Percentiles rank a stretch among this genome's conserved stretches.
Conservation (phyloP, 2,888 invertebrate genomes). For the Acrobasis repandana region DNA sequence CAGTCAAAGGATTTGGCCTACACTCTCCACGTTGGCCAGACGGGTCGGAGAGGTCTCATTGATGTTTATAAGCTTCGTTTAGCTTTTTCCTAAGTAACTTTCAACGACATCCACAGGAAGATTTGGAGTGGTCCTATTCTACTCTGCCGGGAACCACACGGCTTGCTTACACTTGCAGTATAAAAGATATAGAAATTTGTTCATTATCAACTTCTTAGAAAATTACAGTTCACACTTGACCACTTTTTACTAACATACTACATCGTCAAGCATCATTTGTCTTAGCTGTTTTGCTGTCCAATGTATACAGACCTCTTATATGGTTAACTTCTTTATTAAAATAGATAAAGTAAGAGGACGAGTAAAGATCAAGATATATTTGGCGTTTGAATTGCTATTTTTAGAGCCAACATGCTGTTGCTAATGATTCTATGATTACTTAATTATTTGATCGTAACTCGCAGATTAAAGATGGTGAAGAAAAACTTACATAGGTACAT, state of each 20-base stretch:
- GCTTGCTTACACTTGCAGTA: not conserved
- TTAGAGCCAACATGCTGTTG: constrained; percentile 43
- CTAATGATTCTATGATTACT: constrained; percentile 43
- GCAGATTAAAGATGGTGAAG: not conserved
- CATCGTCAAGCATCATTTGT: constrained; percentile 53
- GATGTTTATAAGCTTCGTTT: too few relatives aligned
- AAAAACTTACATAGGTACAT: too few relatives aligned
- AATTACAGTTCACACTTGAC: not conserved
- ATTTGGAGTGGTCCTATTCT: too few relatives aligned
- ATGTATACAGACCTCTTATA: constrained; percentile 31
- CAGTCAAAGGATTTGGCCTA: too few relatives aligned
- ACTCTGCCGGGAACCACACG: constrained; percentile 16
- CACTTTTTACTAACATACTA: constrained; percentile 35
- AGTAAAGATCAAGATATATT: constrained; percentile 34
- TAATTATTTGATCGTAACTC: constrained; percentile 31
- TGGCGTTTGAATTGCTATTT: constrained; percentile 42
- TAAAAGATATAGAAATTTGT: not conserved
- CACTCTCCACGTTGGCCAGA: too few relatives aligned
- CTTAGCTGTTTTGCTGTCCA: constrained; percentile 46
- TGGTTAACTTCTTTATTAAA: constrained; percentile 20
- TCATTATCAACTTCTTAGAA: constrained; percentile 18
- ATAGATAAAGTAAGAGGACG: constrained; percentile 24
- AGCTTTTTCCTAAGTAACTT: too few relatives aligned
- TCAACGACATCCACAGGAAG: too few relatives aligned
- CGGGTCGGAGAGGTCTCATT: too few relatives aligned